Percentiles rank a stretch among this genome's conserved stretches.
Evolutionary conservation across 2,888 invertebrate species (phyloP).

Genomic region (Odiellus spinosus): DNA sequence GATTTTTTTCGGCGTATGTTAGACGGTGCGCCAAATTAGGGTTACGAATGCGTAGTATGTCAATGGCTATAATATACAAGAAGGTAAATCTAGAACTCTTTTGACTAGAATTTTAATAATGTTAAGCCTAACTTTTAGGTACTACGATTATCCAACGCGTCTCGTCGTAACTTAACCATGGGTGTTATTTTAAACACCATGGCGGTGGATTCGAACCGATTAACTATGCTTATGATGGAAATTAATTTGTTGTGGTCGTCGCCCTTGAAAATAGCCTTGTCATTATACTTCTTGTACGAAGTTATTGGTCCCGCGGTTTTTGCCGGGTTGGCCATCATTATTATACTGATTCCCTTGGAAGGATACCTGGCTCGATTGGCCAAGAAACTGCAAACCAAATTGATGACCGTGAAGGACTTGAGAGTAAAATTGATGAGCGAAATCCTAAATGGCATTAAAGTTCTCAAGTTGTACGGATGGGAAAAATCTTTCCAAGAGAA

Average conservation of each 20-base stretch:
- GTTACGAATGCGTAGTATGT: too few relatives aligned
- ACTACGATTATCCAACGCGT: constrained; percentile 16
- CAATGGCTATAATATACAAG: too few relatives aligned
- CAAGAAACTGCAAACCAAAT: constrained; percentile 52
- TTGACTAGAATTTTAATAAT: too few relatives aligned
- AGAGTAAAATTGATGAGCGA: constrained; percentile 31
- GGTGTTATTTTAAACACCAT: constrained; percentile 82
- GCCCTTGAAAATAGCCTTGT: constrained; percentile 68
- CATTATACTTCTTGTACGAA: constrained; percentile 67
- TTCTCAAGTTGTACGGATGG: constrained; percentile 19
- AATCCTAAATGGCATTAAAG: constrained; percentile 31
- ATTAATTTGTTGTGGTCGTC: constrained; percentile 72
- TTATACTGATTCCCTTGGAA: constrained; percentile 76
- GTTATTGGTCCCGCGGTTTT: constrained; percentile 57
- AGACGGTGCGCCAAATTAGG: too few relatives aligned
- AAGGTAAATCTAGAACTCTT: too few relatives aligned
- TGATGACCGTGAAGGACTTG: constrained; percentile 58
- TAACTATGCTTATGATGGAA: constrained; percentile 66
- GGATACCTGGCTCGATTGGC: constrained; percentile 65
- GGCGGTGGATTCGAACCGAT: constrained; percentile 76
- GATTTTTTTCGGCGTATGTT: too few relatives aligned
- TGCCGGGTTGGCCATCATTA: constrained; percentile 79
- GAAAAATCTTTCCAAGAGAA: constrained; percentile 10
- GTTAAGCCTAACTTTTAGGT: constrained; percentile 36
- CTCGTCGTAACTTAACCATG: constrained; percentile 43